A percentile compares a stretch with the other conserved stretches of the same genome.
phyloP scores from a whole-genome alignment of 2,113 vertebrate genomes.

The Ceyx cyanopectus region DNA sequence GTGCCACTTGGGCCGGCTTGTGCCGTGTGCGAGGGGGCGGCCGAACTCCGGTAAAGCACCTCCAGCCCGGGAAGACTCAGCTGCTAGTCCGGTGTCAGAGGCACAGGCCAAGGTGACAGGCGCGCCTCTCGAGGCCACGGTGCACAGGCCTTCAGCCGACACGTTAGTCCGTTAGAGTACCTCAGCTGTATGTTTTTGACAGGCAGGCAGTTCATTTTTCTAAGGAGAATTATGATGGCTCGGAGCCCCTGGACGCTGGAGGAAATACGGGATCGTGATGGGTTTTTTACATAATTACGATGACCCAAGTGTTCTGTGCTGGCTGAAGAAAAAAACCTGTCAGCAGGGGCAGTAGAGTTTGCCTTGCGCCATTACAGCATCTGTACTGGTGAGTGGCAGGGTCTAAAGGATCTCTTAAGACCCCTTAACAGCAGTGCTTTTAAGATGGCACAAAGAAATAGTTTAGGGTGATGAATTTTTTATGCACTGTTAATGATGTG shows the following conservation, averaged over 20 bases:
- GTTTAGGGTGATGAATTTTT: conserved; percentile 49
- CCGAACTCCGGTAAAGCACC: not conserved
- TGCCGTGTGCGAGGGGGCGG: not conserved
- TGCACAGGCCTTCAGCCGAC: not conserved
- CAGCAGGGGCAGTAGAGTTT: not conserved
- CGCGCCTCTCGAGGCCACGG: rapidly evolving
- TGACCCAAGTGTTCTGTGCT: not conserved
- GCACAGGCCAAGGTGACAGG: not conserved
- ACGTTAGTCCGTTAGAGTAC: not conserved
- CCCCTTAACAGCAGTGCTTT: not conserved
- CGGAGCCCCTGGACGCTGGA: not conserved
- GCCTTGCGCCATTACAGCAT: not conserved
- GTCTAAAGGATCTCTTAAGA: not conserved
- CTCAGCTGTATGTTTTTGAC: not conserved
- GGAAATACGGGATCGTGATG: not conserved
- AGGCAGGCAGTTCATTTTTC: not conserved
- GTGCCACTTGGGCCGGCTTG: not conserved
- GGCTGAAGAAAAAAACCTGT: conserved; percentile 2
- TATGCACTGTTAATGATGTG: not conserved
- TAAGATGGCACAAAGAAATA: not conserved
- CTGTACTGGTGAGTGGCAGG: not conserved
- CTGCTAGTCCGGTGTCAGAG: rapidly evolving
- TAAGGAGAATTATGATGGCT: not conserved
- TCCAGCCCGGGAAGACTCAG: not conserved
- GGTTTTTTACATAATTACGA: not conserved